Evolutionary conservation across 2,113 vertebrate genomes (phyloP), one percentile per base, ranked within the genome.

Genomic region (Alligator mississippiensis): DNA sequence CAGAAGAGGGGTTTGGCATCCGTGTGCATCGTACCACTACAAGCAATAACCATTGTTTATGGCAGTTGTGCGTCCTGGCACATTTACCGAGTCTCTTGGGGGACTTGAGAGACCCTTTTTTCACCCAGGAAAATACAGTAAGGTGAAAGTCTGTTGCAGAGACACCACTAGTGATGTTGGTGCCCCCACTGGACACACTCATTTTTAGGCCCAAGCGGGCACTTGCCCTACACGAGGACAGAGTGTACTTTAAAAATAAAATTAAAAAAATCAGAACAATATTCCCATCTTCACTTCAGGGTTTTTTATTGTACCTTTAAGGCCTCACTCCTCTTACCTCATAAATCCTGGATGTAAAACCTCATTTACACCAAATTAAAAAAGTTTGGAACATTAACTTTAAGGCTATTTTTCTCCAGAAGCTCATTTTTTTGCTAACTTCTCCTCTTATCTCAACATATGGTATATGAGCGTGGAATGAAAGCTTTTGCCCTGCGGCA

Each of bases 351-450:
- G 9, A 60, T 80, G 55, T 91, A 92, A 92, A 91, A 85, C 15
- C 85, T 85, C 61, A 79, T 79, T 66, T 76, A 30, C 62, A 54
- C 79, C 80, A 28, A 60, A 83, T 89, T 96, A 84, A 84, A 94
- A 84, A 87, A 68, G 18, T 83, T 94, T 72, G 84, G 85, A 92
- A 92, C 84, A 95, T 93, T 90, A 87, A 75, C 93, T 96, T 95
- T 95, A 95, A 96, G 18, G 4, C 6, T 30, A 86, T 66, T 91
- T 47, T 3, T 55, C 85, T 96, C 93, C 82, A 82, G 88, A 88
- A 94, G 77, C 84, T 96, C 88, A 88, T 96, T 97, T 97, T 97
- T 94, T 96, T 90, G 88, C 84, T 90, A 92, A 84, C 78, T 91
- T 91, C 84, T 80, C 54, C n/a, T 77, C n/a, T 90, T 74, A 21